Base-by-base conservation (phyloP, 2,888 invertebrate genomes). In the Lasius fuliginosus region DNA sequence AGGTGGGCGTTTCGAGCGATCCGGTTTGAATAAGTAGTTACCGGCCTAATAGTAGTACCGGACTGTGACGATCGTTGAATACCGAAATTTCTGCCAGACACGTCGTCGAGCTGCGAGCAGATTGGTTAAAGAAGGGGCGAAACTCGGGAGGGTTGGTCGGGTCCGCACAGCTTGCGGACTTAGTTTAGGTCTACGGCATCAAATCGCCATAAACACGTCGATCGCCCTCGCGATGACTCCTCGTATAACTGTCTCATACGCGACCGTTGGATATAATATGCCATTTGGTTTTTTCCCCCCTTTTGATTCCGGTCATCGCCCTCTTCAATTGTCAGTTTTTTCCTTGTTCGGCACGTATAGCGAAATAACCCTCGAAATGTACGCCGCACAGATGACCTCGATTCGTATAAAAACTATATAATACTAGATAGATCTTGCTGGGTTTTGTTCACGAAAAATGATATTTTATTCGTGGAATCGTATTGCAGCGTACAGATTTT, bases 21-120 rank as follows among this genome's bases (percentile, higher is more conserved):
- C 89, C 92, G 90, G 93, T 92, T 93, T 94, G 94, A 94, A 94
- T 94, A 94, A 94, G 93, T 94, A 94, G 94, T 94, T 93, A 94
- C 92, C 90, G 88, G 91, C 90, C 92, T 93, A 94, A 94, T 93
- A 92, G 93, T 90, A 90, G 91, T 91, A 91, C 92, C 88, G 93
- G 92, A 93, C 92, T 90, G 86, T 90, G 91, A 93, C 93, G 93
- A 86, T 87, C 73, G 84, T 86, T 90, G 94, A 94, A 94, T 94
- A 93, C 94, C 81, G 85, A 93, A 93, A 93, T 90, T 87, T 88
- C 85, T 73, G 82, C 65, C 69, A 64, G 65, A 58, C 56, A 33
- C 83, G 86, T 49, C 87, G 33, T 42, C 87, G 27, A 60, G 82
- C 60, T 68, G 58, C 84, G 68, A 86, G 83, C 86, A 82, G 89